Evolutionary conservation across 2,888 invertebrate species (phyloP), one percentile per base, ranked within the genome.

Genomic region (Strigamia maritima): DNA sequence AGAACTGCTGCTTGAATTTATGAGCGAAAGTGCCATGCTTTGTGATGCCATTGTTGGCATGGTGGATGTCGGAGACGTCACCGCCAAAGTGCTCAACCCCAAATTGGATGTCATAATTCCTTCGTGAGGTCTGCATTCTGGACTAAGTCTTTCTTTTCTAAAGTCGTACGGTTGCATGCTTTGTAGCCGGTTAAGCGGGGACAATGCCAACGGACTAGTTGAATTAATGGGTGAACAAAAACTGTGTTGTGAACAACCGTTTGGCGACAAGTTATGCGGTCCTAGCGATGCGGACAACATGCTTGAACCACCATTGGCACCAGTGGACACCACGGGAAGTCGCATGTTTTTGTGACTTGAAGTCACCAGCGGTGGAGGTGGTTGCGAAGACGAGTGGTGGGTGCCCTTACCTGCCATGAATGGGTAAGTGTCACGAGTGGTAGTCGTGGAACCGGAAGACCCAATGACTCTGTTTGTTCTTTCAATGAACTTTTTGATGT

Each of bases 91-190:
- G 38, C 81, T 80, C 40, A 24, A 40, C 31, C 28, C 40, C 19
- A 77, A 26, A n/a, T 2, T 54, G 77, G 79, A 70, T 54, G 80
- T 79, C 79, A 77, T 81, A 14, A 80, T 79, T 38, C 79, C 81
- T 14, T 82, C 82, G 77, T 80, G 75, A 81, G 87, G 80, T 70
- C 82, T 82, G 16, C 80, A 80, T 74, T 82, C 82, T 16, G 83
- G 82, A 79, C 82, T 82, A 49, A 74, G 79, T 26, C 81, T 75
- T 19, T 84, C 83, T 85, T 94, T 94, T 38, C 95, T 90, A 85
- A 93, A 96, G 86, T 97, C 96, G 85, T 95, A 95, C 0, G 97
- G 96, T 85, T 97, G 96, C 96, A 97, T 96, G 84, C 92, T 96
- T 87, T 96, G 95, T 76, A 97, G 89, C 83, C 94, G 91, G 86